Base-by-base conservation (phyloP, 2,888 invertebrate species). In the Tetrapedia diversipes region DNA sequence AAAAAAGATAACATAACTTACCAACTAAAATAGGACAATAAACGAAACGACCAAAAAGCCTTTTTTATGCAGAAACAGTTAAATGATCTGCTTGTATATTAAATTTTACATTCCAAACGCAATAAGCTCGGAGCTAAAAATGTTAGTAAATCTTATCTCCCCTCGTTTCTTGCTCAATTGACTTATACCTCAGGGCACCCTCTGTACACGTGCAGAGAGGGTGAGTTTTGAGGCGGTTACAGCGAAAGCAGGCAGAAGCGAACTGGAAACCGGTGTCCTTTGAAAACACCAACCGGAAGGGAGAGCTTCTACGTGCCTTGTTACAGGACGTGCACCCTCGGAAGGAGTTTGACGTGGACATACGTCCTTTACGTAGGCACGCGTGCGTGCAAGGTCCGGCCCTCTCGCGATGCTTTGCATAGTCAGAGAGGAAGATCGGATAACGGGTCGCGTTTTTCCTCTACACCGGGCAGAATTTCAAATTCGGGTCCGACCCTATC, bases 401-500 rank as follows among this genome's bases (percentile, higher is more conserved):
- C 43, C 54, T 22, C 51, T 51, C 27, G 27, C n/a, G 27, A 37
- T 27, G 24, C 59, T 65, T 68, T 65, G 73, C 72, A 69, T 73
- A 47, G 27, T 11, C 32, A 19, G 32, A 43, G 45, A 37, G 61
- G 59, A 57, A 63, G 53, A 37, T 45, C 51, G 39, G 37, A 10
- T 51, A 54, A 47, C 39, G 11, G 59, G 19, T 22, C 19, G 61
- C 27, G 67, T 60, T 69, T 64, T 81, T 68, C n/a, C 64, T 34
- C 29, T 51, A 54, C 56, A 10, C 41, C 27, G 47, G 64, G 22
- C 39, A 57, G 78, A 84, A 83, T 80, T 84, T 78, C 66, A 82
- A 82, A 84, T 82, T 79, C 60, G 66, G 45, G 29, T n/a, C 68
- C 39, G 27, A 16, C 67, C 69, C 78, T 84, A 82, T 82, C 83